Evolutionary conservation across 2,113 vertebrate species (phyloP), one percentile per base, ranked within the genome.

Genomic region (Pituophis catenifer): DNA sequence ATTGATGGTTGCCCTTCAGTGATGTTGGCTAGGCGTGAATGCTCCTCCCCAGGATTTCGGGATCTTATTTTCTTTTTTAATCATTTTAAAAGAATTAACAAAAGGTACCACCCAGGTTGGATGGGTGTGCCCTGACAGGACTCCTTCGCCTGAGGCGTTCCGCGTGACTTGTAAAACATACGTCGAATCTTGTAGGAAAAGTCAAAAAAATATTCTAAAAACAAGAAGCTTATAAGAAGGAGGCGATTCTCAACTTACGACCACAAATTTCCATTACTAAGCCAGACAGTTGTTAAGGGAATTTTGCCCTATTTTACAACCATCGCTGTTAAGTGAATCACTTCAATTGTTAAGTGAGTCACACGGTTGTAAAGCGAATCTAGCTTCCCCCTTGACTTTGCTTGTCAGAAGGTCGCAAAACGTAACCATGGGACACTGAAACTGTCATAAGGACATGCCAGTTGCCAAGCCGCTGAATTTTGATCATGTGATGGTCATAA

Each of bases 21-120:
- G 65, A 11, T n/a, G 5, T 75, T 75, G 65, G n/a, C 29, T 75
- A 1, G 65, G 65, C 13, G 2, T 17, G n/a, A 75, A 17, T 7
- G 65, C 65, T n/a, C n/a, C 5, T 75, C 5, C 0, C 12, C 1
- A 0, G 13, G 29, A 33, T 75, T 33, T 75, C 0, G 13, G n/a
- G n/a, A 33, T 33, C n/a, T 75, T n/a, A 17, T 17, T 65, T 65
- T 13, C 62, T 65, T 65, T 29, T 29, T n/a, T n/a, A 29, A 33
- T 7, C n/a, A 15, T 75, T 75, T 62, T 33, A 75, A 65, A 33
- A 75, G 29, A 7, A 75, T 17, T 15, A 33, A 75, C 13, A 33
- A 75, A 75, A 17, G n/a, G 17, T 13, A 5, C 29, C 65, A 33
- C 65, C 65, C n/a, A 33, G 5, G 13, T 33, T 7, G 65, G 29